Evolutionary conservation across 2,113 vertebrate genomes (phyloP), one percentile per base, ranked within the genome.

Genomic region (Micronycteris hirsuta): DNA sequence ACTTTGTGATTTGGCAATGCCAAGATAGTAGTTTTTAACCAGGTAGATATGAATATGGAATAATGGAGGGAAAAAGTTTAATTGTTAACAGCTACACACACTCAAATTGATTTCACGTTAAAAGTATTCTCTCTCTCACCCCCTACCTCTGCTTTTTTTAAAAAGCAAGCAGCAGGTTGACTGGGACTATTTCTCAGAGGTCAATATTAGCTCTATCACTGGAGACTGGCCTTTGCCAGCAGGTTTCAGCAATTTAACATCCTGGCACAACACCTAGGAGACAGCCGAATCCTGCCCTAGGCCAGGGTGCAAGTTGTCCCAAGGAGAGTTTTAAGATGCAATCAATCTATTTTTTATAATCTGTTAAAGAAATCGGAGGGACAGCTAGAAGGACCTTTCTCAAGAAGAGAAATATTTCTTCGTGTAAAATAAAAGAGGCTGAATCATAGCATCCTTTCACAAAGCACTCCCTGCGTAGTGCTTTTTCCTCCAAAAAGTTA

Each of bases 381-480:
- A 26, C 11, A 12, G 52, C 45, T 22, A 26, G 45, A 93, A 94
- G 36, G 73, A 83, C 49, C 52, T 94, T 90, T 87, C 77, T 67
- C 67, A 86, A 93, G 20, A 77, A 87, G 54, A 80, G 54, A 81
- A 96, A 43, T 89, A 93, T 41, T 94, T 93, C 54, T 78, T 83
- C n/a, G 31, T 45, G 84, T 87, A 67, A 92, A 88, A 73, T 90
- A 19, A 49, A 86, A 95, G 86, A 95, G 85, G 24, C 93, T 81
- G 65, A 93, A 71, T 95, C 93, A 86, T 49, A 84, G 94, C 76
- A 49, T 28, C n/a, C 31, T 85, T 92, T 95, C 49, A 49, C 33
- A 73, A 81, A 92, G 41, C 49, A 74, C 68, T 61, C 36, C 58
- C 71, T 47, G 77, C 54, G 38, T 87, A 47, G 41, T 28, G 45